These are phyloP conservation scores for Cariama cristata DNA, from an alignment of 2,113 vertebrate genomes.

Conservation along the genomic window DNA sequence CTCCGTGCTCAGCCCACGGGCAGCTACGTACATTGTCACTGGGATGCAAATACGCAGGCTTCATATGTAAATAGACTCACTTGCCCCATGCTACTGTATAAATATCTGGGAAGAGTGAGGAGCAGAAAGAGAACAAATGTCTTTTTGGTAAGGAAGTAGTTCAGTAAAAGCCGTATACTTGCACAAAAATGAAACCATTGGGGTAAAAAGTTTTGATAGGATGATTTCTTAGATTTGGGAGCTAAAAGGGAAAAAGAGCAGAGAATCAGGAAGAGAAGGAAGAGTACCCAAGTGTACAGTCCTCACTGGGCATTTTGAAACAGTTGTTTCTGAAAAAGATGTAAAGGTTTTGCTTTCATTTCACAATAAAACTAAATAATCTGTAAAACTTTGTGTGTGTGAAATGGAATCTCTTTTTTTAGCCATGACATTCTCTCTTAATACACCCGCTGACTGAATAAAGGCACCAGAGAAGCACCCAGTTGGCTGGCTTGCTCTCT, in stretches of 20 bases:
- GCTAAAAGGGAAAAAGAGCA: background rate
- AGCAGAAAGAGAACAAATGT: background rate
- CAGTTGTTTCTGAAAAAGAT: background rate
- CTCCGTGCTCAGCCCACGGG: background rate
- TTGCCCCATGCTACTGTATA: background rate
- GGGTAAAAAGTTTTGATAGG: background rate
- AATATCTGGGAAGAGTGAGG: background rate
- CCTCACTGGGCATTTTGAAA: background rate
- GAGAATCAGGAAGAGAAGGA: background rate
- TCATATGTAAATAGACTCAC: background rate
- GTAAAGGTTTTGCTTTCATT: background rate
- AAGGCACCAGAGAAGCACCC: background rate
- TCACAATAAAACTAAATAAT: background rate
- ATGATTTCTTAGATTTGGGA: background rate
- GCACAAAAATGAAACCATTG: background rate
- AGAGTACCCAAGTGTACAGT: background rate
- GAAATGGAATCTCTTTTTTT: background rate
- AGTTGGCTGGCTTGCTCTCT: background rate
- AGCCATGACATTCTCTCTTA: background rate
- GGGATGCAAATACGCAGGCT: background rate
- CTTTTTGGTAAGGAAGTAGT: background rate
- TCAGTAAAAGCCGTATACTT: background rate
- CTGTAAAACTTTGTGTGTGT: accelerated
- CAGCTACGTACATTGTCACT: background rate
- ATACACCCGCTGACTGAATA: accelerated